phyloP scores from a whole-genome alignment of 1,140 invertebrate genomes.

The Camponotus pennsylvanicus region DNA sequence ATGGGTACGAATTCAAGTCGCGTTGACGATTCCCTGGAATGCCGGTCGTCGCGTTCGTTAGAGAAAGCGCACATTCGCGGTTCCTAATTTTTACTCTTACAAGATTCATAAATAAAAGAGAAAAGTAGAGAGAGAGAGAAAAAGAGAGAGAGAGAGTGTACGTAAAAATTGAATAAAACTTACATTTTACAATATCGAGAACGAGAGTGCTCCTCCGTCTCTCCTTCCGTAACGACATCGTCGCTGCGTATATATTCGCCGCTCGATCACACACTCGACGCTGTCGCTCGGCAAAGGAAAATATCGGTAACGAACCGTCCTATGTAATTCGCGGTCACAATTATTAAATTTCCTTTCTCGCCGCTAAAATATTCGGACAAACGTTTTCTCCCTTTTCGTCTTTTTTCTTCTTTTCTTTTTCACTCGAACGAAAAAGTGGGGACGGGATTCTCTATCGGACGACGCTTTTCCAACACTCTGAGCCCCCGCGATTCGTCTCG shows the following conservation, averaged over 20 bases:
- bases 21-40: constrained; percentile 22
- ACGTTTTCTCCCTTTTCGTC: constrained; percentile 28
- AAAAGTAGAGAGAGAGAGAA: too few species aligned
- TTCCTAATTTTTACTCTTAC: constrained; percentile 20
- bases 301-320: constrained; percentile 23
- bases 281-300: constrained; percentile 44
- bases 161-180: constrained; percentile 57
- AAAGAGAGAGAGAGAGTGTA: neutral
- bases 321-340: constrained; percentile 29
- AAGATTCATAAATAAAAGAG: constrained; percentile 53
- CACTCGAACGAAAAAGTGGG: constrained; percentile 50
- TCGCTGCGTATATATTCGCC: constrained; percentile 36
- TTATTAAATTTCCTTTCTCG: constrained; percentile 32
- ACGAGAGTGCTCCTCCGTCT: constrained; percentile 39
- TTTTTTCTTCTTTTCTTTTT: constrained; percentile 6
- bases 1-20: neutral
- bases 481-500: constrained; percentile 50
- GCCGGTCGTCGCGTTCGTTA: constrained; percentile 14
- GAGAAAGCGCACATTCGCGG: constrained; percentile 7
- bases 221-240: constrained; percentile 44
- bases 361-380: neutral
- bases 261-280: constrained; percentile 46
- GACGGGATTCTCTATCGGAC: constrained; percentile 49
- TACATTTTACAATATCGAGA: constrained; percentile 59
- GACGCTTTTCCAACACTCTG: constrained; percentile 58